Evolutionary conservation across 1,140 invertebrate genomes (phyloP).

Genomic region (Ips nitidus): DNA sequence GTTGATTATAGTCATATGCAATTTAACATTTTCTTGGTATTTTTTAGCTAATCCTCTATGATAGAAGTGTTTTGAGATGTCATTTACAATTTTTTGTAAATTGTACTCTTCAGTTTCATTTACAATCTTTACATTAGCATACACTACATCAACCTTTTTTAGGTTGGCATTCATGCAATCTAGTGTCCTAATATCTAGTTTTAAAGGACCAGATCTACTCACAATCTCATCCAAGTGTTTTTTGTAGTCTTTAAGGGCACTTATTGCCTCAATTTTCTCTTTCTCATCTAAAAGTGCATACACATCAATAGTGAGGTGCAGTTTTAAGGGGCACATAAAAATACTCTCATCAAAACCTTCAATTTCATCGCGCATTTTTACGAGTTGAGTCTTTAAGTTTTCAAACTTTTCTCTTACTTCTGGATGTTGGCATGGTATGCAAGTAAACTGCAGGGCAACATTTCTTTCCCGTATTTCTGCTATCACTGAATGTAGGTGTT

Average conservation of each 20-base stretch:
- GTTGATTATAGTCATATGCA: constrained; percentile 80
- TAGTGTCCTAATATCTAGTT: constrained; percentile 54
- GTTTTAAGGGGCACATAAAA: constrained; percentile 69
- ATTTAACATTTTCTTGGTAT: constrained; percentile 64
- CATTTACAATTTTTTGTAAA: constrained; percentile 53
- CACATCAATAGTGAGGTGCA: constrained; percentile 76
- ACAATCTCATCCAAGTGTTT: constrained; percentile 52
- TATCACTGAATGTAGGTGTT: constrained; percentile 68
- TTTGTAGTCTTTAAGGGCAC: constrained; percentile 58
- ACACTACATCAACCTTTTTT: constrained; percentile 54
- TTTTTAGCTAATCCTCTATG: constrained; percentile 57
- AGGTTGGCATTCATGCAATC: constrained; percentile 58
- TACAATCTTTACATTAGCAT: constrained; percentile 55
- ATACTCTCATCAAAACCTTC: constrained; percentile 64
- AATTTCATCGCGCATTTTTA: constrained; percentile 19
- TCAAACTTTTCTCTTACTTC: constrained; percentile 61
- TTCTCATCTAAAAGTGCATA: constrained; percentile 68
- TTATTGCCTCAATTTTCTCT: constrained; percentile 60
- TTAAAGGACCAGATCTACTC: constrained; percentile 45
- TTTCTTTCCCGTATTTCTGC: constrained; percentile 64
- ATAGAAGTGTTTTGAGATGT: constrained; percentile 53
- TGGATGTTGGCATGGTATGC: constrained; percentile 65
- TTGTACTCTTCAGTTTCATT: constrained; percentile 47
- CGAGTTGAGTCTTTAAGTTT: constrained; percentile 56
- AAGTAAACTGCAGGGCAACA: constrained; percentile 73